Base-by-base conservation (phyloP, 2,113 vertebrate species). In the Ploceus nigricollis region DNA sequence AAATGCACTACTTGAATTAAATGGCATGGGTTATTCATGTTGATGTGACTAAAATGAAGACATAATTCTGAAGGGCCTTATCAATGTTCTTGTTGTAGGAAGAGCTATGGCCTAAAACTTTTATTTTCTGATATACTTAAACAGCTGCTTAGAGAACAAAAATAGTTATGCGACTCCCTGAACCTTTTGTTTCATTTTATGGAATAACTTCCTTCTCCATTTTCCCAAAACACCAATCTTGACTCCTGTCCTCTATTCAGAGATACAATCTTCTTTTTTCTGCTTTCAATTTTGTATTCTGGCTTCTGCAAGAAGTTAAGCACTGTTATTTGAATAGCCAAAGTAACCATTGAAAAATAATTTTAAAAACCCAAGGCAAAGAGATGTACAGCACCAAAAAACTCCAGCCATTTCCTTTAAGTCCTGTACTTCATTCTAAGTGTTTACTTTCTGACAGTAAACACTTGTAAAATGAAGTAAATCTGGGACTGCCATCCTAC, bases 141-240 rank as follows among this genome's bases (percentile, higher is more conserved):
- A 80, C 22, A 89, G 13, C 12, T 23, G 63, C 56, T 37, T 65
- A 75, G 18, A 54, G 37, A 87, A 7, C 8, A 78, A 83, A 86
- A 72, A 19, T 7, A 48, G 13, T 77, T 65, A 54, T 1, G 8
- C 0, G 0, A 77, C 7, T 30, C 33, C 7, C 9, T 33, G 37
- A 87, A n/a, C 9, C 24, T 86, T 72, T 9, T 40, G 12, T 40
- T 79, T 47, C 3, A 17, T 27, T 57, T 92, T 53, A 28, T 78
- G 78, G 76, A 61, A 1, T 25, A 77, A 56, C 19, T 61, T 68
- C 27, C 35, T 68, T 60, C 57, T 68, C 44, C 31, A 13, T 72
- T 60, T 72, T 60, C 22, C 13, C 35, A 75, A 69, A 40, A 47
- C 1, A 20, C 3, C 13, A 12, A 9, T 40, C 30, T 65, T 84